phyloP scores from a whole-genome alignment of 2,113 vertebrate genomes.

The human (Homo sapiens) region GRCh38 chr1:161770501-161771000 shows the following conservation, averaged over 20 bases:
- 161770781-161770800: neutral
- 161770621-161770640: neutral
- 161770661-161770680: neutral
- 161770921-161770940: neutral
- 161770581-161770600: neutral
- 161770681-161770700: neutral
- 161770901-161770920: neutral
- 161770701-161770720: neutral
- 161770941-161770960: neutral
- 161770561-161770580: neutral
- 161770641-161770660: neutral
- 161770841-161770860: neutral
- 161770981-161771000: neutral
- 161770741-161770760: neutral
- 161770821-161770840: neutral
- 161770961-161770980: neutral
- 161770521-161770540: neutral
- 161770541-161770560: neutral
- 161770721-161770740: neutral
- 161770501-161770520: neutral
- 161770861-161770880: neutral
- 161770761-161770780: neutral
- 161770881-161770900: neutral
- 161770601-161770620: neutral
- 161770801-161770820: conserved; percentile 2